phyloP scores from a whole-genome alignment of 1,140 invertebrate genomes.

The Rhizoglyphus robini region DNA sequence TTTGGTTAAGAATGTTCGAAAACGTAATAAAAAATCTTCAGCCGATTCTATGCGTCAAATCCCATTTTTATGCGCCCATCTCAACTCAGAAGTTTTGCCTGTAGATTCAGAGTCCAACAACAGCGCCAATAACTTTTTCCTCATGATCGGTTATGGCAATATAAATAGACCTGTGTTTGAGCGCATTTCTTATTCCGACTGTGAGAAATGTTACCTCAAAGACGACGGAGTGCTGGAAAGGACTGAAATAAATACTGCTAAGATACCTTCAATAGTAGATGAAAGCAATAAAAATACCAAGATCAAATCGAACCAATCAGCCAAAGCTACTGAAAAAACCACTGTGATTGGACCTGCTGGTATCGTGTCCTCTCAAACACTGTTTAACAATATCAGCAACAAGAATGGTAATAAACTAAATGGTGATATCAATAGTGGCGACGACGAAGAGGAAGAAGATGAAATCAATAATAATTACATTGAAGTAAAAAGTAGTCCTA shows the following conservation, averaged over 20 bases:
- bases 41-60: not conserved
- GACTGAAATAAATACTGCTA: not conserved
- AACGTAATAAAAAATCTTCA: not conserved
- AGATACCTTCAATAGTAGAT: not conserved
- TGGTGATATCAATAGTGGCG: not conserved
- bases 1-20: not conserved
- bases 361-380: not conserved
- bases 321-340: not conserved
- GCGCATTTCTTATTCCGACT: not conserved
- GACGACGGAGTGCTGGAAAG: not conserved
- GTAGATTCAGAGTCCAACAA: not conserved
- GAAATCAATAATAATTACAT: not conserved
- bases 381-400: not conserved
- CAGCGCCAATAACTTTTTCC: not conserved
- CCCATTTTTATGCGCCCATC: not conserved
- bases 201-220: not conserved
- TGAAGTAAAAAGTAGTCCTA: not conserved
- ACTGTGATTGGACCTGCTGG: constrained; percentile 11
- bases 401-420: not conserved
- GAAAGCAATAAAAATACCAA: not conserved
- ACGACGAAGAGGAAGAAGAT: not conserved
- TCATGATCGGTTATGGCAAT: not conserved
- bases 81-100: not conserved
- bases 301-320: not conserved
- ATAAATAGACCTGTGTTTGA: not conserved